Percentiles rank a stretch among this genome's conserved stretches.
These are phyloP conservation scores for Semotilus atromaculatus DNA, from an alignment of 2,797 vertebrate species.

Conservation along the genomic window DNA sequence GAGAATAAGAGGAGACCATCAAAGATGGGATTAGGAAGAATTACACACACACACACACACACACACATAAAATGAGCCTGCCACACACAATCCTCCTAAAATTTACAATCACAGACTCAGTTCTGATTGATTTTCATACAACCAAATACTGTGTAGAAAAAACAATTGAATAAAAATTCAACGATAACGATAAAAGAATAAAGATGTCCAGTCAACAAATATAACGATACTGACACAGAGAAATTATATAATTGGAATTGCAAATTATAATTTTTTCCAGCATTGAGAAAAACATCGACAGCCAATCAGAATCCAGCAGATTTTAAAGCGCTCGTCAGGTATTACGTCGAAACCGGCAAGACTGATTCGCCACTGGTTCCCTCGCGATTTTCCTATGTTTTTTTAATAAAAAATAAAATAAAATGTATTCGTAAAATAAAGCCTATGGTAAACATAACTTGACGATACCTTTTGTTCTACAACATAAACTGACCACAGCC, in stretches of 20 bases:
- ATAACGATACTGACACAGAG: neutral
- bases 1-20: constrained; percentile 69
- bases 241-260: neutral
- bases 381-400: no score
- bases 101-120: neutral
- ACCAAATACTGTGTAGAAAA: neutral
- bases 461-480: neutral
- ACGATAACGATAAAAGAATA: neutral
- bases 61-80: constrained; percentile 59
- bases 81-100: constrained; percentile 23
- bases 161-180: neutral
- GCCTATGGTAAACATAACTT: no score
- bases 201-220: neutral
- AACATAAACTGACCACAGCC: neutral
- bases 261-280: neutral
- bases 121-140: constrained; percentile 5
- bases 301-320: neutral
- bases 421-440: no score
- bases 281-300: neutral
- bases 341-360: no score
- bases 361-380: no score
- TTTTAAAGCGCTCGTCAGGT: neutral
- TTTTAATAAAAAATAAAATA: no score
- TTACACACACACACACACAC: constrained; percentile 73
- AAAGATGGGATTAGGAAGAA: constrained; percentile 67